Conservation (phyloP, 2,113 vertebrate species). For the Ophthalmolycus amberensis region DNA sequence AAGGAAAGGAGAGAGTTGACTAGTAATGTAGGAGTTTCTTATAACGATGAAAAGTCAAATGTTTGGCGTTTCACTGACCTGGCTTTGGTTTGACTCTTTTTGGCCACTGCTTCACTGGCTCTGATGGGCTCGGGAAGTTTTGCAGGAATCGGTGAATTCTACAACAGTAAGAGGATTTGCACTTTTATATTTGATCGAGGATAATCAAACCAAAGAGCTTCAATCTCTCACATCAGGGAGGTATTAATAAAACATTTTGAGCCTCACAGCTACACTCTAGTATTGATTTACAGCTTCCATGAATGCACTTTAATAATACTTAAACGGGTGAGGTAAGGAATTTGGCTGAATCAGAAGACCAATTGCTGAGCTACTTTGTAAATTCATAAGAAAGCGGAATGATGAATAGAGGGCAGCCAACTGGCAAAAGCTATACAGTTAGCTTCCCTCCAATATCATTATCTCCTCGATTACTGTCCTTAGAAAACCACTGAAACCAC, state of each 20-base stretch:
- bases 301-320: constrained; percentile 10
- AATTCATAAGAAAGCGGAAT: constrained; percentile 35
- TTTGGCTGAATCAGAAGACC: constrained; percentile 27
- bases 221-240: neutral
- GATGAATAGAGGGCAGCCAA: constrained; percentile 32
- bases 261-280: neutral
- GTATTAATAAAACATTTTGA: neutral
- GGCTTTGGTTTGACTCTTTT: constrained; percentile 97
- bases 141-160: constrained; percentile 92
- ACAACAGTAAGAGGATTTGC: constrained; percentile 44
- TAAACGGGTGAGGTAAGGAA: constrained; percentile 3
- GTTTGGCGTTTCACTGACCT: constrained; percentile 83
- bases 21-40: neutral
- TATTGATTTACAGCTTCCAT: constrained; percentile 7
- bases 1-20: neutral
- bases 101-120: constrained; percentile 96
- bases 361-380: constrained; percentile 44
- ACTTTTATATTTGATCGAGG: neutral
- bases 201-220: constrained; percentile 2
- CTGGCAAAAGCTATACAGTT: constrained; percentile 27
- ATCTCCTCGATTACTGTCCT: constrained; percentile 34
- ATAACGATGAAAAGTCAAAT: neutral
- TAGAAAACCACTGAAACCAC: constrained; percentile 23
- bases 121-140: constrained; percentile 96
- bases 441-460: constrained; percentile 35